A percentile compares a stretch with the other conserved stretches of the same genome.
phyloP scores from a whole-genome alignment of 1,140 invertebrate species.

The Wiebesia pumilae region DNA sequence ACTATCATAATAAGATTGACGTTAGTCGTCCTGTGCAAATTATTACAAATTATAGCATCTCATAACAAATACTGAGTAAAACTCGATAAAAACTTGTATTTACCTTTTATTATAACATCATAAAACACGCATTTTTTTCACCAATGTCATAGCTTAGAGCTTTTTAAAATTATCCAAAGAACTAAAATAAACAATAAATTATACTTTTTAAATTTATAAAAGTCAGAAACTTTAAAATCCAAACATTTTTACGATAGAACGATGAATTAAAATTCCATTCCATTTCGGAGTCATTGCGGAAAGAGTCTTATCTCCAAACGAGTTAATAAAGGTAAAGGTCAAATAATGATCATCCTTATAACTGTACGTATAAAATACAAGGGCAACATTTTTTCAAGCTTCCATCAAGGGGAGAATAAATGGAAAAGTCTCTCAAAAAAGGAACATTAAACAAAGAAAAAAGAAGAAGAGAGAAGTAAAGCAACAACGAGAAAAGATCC shows the following conservation, averaged over 20 bases:
- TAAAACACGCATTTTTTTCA: too few species aligned
- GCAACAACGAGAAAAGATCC: background rate
- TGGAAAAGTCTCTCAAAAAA: constrained; percentile 33
- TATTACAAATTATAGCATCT: too few species aligned
- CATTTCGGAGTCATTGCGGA: constrained; percentile 4
- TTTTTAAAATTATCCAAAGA: too few species aligned
- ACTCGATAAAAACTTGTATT: too few species aligned
- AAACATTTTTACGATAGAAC: background rate
- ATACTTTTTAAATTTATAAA: background rate
- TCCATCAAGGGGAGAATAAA: constrained; percentile 47
- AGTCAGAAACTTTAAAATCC: background rate
- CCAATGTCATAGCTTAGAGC: too few species aligned
- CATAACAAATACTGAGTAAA: too few species aligned
- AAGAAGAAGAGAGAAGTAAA: background rate
- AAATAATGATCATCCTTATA: constrained; percentile 40
- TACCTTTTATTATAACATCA: too few species aligned
- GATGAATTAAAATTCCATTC: constrained; percentile 26
- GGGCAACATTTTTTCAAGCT: constrained; percentile 39
- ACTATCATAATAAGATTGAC: too few species aligned
- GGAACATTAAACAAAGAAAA: background rate
- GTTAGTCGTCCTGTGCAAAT: too few species aligned
- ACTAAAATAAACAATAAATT: background rate
- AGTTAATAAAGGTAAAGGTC: constrained; percentile 51
- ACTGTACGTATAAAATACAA: background rate
- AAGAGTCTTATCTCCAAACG: constrained; percentile 50